Evolutionary conservation across 2,113 vertebrate genomes (phyloP).

Genomic region (Chloebia gouldiae): DNA sequence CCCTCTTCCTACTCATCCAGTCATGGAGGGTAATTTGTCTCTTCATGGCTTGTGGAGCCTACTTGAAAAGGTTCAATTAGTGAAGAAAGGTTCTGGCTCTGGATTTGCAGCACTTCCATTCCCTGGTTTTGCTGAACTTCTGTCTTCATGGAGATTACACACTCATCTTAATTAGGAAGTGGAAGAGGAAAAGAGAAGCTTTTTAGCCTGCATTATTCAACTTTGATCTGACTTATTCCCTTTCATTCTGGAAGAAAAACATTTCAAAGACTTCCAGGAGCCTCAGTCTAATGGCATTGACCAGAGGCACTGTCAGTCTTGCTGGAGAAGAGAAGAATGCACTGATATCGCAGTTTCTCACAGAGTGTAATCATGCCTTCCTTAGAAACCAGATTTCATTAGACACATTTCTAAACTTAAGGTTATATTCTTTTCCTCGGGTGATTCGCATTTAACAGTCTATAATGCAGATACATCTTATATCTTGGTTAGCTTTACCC

Average conservation of each 20-base stretch:
- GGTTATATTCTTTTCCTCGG: background rate
- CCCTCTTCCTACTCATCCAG: background rate
- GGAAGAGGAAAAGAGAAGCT: conserved; percentile 47
- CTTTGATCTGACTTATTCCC: conserved; percentile 48
- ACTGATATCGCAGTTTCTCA: background rate
- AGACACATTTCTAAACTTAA: background rate
- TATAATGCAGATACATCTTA: background rate
- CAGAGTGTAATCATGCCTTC: background rate
- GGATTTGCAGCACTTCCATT: background rate
- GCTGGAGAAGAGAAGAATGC: background rate
- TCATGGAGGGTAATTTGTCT: conserved; percentile 9
- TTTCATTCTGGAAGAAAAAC: conserved; percentile 38
- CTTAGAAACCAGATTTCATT: background rate
- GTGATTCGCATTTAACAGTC: background rate
- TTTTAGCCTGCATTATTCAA: conserved; percentile 48
- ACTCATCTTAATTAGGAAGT: conserved; percentile 64
- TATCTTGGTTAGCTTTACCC: background rate
- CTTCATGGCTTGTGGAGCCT: background rate
- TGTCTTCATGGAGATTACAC: conserved; percentile 40
- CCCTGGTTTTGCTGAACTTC: conserved; percentile 19
- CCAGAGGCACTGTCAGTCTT: conserved; percentile 36
- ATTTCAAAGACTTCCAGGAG: conserved; percentile 58
- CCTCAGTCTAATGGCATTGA: conserved; percentile 47
- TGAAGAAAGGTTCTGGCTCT: background rate
- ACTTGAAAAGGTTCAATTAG: conserved; percentile 49